Evolutionary conservation across 2,888 invertebrate species (phyloP).

Genomic region (Andrena fulva): DNA sequence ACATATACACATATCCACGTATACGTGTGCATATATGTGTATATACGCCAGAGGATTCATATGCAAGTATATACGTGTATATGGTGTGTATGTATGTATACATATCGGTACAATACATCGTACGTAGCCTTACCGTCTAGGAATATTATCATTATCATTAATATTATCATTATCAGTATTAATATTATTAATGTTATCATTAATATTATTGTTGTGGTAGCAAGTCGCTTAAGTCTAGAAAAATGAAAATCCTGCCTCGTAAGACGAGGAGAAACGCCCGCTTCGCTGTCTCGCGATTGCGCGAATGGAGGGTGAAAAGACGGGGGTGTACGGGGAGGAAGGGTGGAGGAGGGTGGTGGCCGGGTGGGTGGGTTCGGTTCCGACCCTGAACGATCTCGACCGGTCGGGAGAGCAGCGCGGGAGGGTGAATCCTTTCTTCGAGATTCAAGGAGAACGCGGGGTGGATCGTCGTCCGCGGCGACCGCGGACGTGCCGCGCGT

Average conservation of each 20-base stretch:
- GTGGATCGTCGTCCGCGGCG: background rate
- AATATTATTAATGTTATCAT: constrained; percentile 49
- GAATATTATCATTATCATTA: constrained; percentile 63
- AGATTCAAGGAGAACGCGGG: constrained; percentile 42
- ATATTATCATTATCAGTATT: constrained; percentile 51
- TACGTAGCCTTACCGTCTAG: constrained; percentile 76
- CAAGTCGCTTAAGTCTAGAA: constrained; percentile 71
- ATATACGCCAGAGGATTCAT: constrained; percentile 33
- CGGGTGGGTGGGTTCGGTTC: background rate
- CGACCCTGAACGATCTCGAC: constrained; percentile 16
- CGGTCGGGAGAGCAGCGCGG: background rate
- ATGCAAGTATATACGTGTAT: constrained; percentile 62
- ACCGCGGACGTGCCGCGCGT: constrained; percentile 20
- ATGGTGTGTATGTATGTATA: constrained; percentile 59
- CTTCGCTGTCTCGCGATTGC: constrained; percentile 52
- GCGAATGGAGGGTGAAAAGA: constrained; percentile 41
- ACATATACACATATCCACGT: constrained; percentile 58
- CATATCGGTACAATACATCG: constrained; percentile 75
- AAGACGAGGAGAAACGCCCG: constrained; percentile 54
- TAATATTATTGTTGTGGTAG: constrained; percentile 72
- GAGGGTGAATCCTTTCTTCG: constrained; percentile 49
- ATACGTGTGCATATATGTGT: constrained; percentile 37
- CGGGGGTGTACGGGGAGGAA: constrained; percentile 1
- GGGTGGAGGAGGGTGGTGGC: background rate
- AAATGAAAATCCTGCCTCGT: constrained; percentile 51